Conservation (phyloP, 2,888 invertebrate species). For the Agrypnus murinus region DNA sequence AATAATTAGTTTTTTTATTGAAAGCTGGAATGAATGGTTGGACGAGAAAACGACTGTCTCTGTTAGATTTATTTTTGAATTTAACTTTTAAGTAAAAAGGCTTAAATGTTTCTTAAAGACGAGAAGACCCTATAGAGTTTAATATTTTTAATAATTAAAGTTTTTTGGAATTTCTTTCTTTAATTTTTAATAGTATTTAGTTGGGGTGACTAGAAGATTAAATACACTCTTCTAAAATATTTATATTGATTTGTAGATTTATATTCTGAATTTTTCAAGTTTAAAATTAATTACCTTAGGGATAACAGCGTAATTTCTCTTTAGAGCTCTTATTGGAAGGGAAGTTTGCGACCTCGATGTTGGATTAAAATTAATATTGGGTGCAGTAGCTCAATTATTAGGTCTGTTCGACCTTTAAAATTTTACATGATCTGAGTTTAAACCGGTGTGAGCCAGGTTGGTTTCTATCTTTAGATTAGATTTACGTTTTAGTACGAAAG, state of each 20-base stretch:
- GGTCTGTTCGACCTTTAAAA: slow-evolving; percentile 89
- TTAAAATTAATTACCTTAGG: slow-evolving; percentile 86
- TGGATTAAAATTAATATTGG: slow-evolving; percentile 84
- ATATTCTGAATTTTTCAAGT: slow-evolving; percentile 77
- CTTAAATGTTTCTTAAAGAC: slow-evolving; percentile 80
- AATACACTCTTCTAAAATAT: slow-evolving; percentile 73
- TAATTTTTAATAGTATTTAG: slow-evolving; percentile 71
- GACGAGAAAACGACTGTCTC: slow-evolving; percentile 79
- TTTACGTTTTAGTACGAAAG: slow-evolving; percentile 86
- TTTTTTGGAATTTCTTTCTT: slow-evolving; percentile 62
- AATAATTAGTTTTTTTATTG: slow-evolving; percentile 88
- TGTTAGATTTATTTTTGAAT: slow-evolving; percentile 72
- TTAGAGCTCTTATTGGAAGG: slow-evolving; percentile 83
- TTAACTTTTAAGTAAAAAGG: slow-evolving; percentile 79
- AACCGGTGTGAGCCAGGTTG: slow-evolving; percentile 90
- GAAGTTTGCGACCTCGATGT: slow-evolving; percentile 92
- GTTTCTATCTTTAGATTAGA: slow-evolving; percentile 83
- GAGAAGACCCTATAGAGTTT: slow-evolving; percentile 89
- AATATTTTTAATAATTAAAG: slow-evolving; percentile 70
- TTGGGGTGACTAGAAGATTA: slow-evolving; percentile 80
- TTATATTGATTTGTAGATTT: slow-evolving; percentile 70
- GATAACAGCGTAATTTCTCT: slow-evolving; percentile 90
- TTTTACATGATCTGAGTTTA: slow-evolving; percentile 93
- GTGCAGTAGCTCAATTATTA: slow-evolving; percentile 80
- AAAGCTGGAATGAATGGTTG: slow-evolving; percentile 85